Conservation (phyloP, 2,113 vertebrate genomes). For the Malaclemys terrapin region DNA sequence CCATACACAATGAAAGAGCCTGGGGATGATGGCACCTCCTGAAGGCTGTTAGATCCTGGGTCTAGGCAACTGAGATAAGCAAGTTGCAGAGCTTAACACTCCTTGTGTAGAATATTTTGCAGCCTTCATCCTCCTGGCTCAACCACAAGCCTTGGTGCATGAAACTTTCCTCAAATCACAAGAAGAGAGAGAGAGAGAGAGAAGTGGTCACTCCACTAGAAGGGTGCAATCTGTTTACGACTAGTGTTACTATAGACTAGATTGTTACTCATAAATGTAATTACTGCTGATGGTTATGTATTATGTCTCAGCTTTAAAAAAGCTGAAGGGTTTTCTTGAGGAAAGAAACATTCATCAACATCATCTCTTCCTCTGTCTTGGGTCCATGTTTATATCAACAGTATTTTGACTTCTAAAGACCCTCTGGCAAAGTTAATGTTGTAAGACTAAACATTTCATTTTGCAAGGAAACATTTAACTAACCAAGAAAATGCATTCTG, state of each 20-base stretch:
- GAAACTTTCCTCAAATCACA: not conserved
- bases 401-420: not conserved
- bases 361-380: not conserved
- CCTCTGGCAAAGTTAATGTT: not conserved
- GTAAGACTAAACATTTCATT: not conserved
- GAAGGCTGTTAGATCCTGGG: not conserved
- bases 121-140: not conserved
- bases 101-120: not conserved
- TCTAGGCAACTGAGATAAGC: not conserved
- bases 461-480: not conserved
- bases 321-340: not conserved
- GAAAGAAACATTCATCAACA: not conserved
- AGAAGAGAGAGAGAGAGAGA: rapidly evolving
- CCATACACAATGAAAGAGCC: not conserved
- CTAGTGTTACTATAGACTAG: not conserved
- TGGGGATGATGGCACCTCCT: not conserved
- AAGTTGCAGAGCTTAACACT: not conserved
- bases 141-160: not conserved
- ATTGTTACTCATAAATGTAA: not conserved
- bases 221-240: not conserved
- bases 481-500: not conserved
- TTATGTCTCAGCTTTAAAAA: not conserved
- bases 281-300: not conserved
- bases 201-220: not conserved
- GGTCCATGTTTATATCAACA: not conserved